Conservation (phyloP, 2,888 invertebrate genomes). For the Drosophila suboccidentalis region DNA sequence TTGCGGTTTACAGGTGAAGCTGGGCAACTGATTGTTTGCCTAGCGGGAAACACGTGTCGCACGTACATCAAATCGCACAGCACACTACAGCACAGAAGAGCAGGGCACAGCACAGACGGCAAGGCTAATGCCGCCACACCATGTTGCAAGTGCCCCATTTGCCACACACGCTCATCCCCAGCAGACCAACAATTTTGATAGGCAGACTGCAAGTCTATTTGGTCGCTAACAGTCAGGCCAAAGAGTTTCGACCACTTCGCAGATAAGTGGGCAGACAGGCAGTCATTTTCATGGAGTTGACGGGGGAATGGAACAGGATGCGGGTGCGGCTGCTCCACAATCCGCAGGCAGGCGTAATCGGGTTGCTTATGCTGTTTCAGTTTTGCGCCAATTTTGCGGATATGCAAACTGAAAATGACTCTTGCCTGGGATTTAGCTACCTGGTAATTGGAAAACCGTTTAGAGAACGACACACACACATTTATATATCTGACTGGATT, state of each 20-base stretch:
- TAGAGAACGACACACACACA: conserved; percentile 34
- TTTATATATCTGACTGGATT: conserved; percentile 5
- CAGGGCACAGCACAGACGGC: neutral
- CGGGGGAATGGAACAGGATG: neutral
- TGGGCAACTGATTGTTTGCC: conserved; percentile 58
- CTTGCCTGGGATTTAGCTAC: conserved; percentile 55
- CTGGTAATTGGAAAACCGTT: conserved; percentile 74
- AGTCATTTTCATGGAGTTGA: neutral
- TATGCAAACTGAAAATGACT: conserved; percentile 77
- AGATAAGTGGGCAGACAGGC: conserved; percentile 32
- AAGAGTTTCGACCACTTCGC: conserved; percentile 22
- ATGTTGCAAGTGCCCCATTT: conserved; percentile 23
- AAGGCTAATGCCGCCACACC: conserved; percentile 10
- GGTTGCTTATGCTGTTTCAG: conserved; percentile 55
- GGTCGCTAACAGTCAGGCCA: conserved; percentile 6
- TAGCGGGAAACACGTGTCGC: conserved; percentile 40
- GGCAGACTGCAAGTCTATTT: conserved; percentile 26
- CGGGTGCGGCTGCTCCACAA: conserved; percentile 29
- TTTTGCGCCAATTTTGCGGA: conserved; percentile 47
- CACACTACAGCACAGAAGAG: neutral
- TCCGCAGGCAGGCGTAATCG: conserved; percentile 50
- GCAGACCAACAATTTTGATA: conserved; percentile 42
- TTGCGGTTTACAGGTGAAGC: conserved; percentile 42
- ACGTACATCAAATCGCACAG: conserved; percentile 35
- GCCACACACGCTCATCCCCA: conserved; percentile 12